phyloP scores from a whole-genome alignment of 2,797 vertebrate species.

The Melopsittacus undulatus region DNA sequence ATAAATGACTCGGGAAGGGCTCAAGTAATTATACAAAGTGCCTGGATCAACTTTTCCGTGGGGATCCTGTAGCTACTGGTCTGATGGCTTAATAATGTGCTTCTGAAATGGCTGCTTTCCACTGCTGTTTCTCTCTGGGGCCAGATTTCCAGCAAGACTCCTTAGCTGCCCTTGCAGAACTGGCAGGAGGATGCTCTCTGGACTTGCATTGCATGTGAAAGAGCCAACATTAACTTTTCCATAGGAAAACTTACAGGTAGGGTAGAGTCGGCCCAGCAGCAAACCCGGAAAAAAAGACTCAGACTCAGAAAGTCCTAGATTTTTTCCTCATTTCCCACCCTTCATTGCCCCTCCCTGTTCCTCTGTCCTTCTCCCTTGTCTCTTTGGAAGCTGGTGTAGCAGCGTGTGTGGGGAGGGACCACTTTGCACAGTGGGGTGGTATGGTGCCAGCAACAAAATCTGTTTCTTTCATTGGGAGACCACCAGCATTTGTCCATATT shows the following conservation, averaged over 20 bases:
- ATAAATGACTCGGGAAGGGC: slow-evolving; percentile 58
- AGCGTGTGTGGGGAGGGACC: accelerated
- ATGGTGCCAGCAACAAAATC: not conserved
- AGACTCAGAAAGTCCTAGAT: not conserved
- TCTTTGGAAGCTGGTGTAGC: not conserved
- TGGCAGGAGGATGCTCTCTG: slow-evolving; percentile 36
- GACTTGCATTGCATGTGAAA: not conserved
- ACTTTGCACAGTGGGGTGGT: not conserved
- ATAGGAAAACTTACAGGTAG: slow-evolving; percentile 21
- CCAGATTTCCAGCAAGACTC: slow-evolving; percentile 60
- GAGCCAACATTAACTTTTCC: slow-evolving; percentile 54
- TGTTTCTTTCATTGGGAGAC: not conserved
- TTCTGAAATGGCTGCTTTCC: slow-evolving; percentile 56
- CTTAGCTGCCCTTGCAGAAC: slow-evolving; percentile 58
- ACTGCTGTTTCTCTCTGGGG: slow-evolving; percentile 54
- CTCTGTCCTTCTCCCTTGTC: not conserved
- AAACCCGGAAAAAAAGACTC: not conserved
- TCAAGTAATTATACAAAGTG: slow-evolving; percentile 52
- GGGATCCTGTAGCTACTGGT: slow-evolving; percentile 36
- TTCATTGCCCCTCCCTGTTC: not conserved
- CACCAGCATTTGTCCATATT: not conserved
- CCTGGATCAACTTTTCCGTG: slow-evolving; percentile 45
- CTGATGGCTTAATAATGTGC: slow-evolving; percentile 58
- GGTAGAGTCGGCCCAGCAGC: not conserved
- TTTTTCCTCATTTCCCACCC: not conserved